A percentile compares a stretch with the other conserved stretches of the same genome.
phyloP scores from a whole-genome alignment of 2,797 vertebrate genomes.

The Spinus olivaceus region DNA sequence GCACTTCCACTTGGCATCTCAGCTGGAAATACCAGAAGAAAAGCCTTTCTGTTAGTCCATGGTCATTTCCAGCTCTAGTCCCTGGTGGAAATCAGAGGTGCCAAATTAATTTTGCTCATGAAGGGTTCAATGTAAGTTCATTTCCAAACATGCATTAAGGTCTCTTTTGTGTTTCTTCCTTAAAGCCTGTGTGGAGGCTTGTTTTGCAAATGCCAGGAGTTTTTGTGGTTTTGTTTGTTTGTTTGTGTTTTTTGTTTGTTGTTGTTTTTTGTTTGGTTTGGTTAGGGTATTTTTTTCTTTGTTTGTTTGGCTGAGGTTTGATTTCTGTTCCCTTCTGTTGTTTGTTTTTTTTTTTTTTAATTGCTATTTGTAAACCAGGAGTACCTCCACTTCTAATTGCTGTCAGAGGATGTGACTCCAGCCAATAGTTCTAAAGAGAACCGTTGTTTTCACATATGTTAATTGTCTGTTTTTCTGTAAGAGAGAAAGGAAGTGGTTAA shows the following conservation, averaged over 20 bases:
- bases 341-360: too few relatives aligned
- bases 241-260: neutral
- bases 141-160: neutral
- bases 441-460: accelerated
- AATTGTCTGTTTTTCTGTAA: neutral
- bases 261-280: neutral
- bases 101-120: neutral
- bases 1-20: conserved; percentile 38
- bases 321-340: neutral
- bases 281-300: too few relatives aligned
- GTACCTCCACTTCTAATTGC: neutral
- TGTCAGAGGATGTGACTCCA: neutral
- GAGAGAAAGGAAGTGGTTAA: neutral
- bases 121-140: conserved; percentile 6
- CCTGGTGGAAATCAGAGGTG: conserved; percentile 11
- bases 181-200: neutral
- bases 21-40: conserved; percentile 46
- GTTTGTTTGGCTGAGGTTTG: neutral
- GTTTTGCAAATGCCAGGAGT: neutral
- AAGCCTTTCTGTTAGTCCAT: neutral
- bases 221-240: neutral
- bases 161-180: neutral
- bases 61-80: neutral
- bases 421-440: neutral
- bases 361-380: neutral